phyloP scores from a whole-genome alignment of 2,888 invertebrate species.

The Drosophila ustulata region DNA sequence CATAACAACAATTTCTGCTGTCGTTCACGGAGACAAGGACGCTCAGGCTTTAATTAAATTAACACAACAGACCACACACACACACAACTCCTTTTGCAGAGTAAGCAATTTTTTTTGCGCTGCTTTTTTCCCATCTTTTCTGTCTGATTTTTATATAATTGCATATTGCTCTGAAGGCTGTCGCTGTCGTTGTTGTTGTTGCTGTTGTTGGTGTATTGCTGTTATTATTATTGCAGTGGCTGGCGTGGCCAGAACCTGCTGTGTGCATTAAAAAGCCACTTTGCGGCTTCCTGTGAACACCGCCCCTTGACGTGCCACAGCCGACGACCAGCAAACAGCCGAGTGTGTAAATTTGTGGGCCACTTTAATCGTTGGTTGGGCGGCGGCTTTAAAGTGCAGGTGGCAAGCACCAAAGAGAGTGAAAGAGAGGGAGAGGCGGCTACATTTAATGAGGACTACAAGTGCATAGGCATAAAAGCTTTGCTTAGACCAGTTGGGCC shows the following conservation, averaged over 20 bases:
- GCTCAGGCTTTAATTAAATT: constrained; percentile 70
- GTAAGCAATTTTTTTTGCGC: constrained; percentile 61
- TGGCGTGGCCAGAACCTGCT: constrained; percentile 62
- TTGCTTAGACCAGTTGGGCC: constrained; percentile 23
- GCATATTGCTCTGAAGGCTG: constrained; percentile 51
- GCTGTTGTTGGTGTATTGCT: constrained; percentile 2
- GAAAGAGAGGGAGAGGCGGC: neutral
- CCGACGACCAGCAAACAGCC: constrained; percentile 3
- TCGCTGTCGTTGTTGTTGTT: constrained; percentile 33
- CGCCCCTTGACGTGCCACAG: constrained; percentile 63
- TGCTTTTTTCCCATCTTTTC: constrained; percentile 41
- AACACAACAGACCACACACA: constrained; percentile 70
- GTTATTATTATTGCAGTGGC: constrained; percentile 18
- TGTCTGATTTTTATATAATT: constrained; percentile 74
- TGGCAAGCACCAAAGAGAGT: neutral
- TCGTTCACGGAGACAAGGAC: constrained; percentile 26
- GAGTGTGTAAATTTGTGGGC: constrained; percentile 67
- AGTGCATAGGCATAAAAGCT: constrained; percentile 73
- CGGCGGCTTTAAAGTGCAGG: constrained; percentile 46
- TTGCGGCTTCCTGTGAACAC: constrained; percentile 76
- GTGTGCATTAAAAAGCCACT: constrained; percentile 80
- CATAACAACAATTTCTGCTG: constrained; percentile 45
- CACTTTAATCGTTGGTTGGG: constrained; percentile 56
- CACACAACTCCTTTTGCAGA: constrained; percentile 49
- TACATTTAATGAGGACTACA: constrained; percentile 52